phyloP scores from a whole-genome alignment of 92 coral and sea anemone species.

The Palythoa grandis region DNA sequence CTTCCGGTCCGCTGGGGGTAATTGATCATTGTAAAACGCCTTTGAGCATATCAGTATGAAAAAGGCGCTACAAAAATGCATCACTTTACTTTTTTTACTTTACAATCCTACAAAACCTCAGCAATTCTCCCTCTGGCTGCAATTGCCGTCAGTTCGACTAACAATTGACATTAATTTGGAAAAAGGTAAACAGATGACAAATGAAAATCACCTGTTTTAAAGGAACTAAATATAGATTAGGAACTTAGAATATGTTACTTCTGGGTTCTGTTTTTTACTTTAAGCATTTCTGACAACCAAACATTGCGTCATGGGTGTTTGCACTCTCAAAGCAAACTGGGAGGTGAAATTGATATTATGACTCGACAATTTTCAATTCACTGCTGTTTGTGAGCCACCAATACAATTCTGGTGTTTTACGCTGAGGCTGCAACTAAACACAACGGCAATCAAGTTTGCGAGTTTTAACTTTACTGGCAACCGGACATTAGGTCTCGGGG shows the following conservation, averaged over 20 bases:
- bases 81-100: too few species aligned
- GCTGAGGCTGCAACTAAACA: background rate
- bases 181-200: too few species aligned
- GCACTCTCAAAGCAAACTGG: background rate
- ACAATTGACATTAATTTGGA: too few species aligned
- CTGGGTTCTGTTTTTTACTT: background rate
- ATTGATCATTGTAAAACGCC: too few species aligned
- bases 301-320: background rate
- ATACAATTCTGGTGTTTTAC: background rate
- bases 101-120: too few species aligned
- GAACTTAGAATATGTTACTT: background rate
- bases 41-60: too few species aligned
- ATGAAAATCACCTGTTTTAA: too few species aligned
- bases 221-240: too few species aligned
- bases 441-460: background rate
- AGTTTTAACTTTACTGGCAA: background rate
- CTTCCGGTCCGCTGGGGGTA: too few species aligned
- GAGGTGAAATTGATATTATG: background rate
- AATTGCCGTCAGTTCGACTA: too few species aligned
- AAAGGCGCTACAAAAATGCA: too few species aligned
- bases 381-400: background rate
- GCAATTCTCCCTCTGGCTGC: too few species aligned
- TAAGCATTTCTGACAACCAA: background rate
- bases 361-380: background rate
- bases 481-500: conserved; percentile 70